These are phyloP conservation scores for Elysia crispata DNA, from an alignment of 2,888 invertebrate genomes.

Conservation along the genomic window DNA sequence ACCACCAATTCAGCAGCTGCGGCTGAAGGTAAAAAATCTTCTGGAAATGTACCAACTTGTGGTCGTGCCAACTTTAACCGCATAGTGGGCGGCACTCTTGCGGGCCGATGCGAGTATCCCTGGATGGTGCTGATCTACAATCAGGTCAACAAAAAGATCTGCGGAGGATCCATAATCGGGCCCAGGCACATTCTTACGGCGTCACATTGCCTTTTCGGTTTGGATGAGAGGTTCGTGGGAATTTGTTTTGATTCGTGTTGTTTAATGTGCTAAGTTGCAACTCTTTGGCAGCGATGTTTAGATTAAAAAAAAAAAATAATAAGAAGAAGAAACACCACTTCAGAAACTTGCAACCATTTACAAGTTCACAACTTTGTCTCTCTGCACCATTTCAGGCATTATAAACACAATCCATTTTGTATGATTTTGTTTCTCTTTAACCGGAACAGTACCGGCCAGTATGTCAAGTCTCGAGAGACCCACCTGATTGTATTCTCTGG, in stretches of 20 bases:
- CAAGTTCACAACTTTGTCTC: no score
- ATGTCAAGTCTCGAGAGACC: neutral
- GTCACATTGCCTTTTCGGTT: conserved; percentile 31
- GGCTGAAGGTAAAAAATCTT: no score
- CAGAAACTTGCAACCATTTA: no score
- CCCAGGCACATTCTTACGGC: conserved; percentile 39
- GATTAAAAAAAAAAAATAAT: no score
- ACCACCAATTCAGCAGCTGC: no score
- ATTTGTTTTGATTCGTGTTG: no score
- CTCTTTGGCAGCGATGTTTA: no score
- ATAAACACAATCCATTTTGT: no score
- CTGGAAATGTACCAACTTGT: neutral
- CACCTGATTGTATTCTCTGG: conserved; percentile 39
- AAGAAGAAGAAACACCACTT: no score
- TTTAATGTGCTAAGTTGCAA: no score
- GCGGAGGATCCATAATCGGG: conserved; percentile 41
- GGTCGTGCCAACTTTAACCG: conserved; percentile 27
- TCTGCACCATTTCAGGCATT: no score
- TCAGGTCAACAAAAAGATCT: neutral
- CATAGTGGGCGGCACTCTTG: conserved; percentile 39
- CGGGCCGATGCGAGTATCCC: conserved; percentile 38
- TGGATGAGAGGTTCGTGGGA: neutral
- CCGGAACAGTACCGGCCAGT: neutral
- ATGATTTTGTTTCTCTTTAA: no score
- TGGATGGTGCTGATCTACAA: conserved; percentile 47